These are phyloP conservation scores for Tupaia chinensis DNA, from an alignment of 2,113 vertebrate species.

Conservation along the genomic window DNA sequence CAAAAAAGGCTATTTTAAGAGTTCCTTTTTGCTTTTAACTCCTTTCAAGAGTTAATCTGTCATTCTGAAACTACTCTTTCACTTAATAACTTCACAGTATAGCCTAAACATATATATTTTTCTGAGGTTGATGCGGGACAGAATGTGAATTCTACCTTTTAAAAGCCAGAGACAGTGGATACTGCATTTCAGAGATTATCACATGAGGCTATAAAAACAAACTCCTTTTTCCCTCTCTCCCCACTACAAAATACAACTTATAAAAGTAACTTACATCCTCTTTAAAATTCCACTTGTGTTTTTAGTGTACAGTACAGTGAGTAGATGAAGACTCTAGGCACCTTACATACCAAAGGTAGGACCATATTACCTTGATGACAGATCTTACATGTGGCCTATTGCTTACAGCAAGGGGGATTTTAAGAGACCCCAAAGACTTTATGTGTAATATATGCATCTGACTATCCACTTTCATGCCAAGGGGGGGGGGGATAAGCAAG, in stretches of 20 bases:
- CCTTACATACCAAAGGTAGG: neutral
- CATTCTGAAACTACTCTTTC: neutral
- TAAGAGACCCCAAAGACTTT: slow-evolving; percentile 61
- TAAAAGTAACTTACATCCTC: slow-evolving; percentile 55
- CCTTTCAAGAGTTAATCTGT: neutral
- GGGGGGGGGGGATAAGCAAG: slow-evolving; percentile 74
- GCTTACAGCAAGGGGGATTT: slow-evolving; percentile 10
- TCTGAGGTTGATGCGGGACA: neutral
- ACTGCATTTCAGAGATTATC: neutral
- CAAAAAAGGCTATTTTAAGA: neutral
- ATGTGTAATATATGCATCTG: slow-evolving; percentile 68
- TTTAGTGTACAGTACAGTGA: neutral
- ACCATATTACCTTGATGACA: slow-evolving; percentile 63
- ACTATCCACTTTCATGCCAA: slow-evolving; percentile 76
- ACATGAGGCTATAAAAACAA: neutral
- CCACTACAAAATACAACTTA: slow-evolving; percentile 42
- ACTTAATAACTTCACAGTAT: slow-evolving; percentile 27
- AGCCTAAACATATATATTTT: slow-evolving; percentile 31
- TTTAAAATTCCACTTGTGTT: slow-evolving; percentile 65
- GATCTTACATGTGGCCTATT: slow-evolving; percentile 64
- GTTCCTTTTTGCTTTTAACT: neutral
- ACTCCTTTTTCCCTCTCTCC: neutral
- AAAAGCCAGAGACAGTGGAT: neutral
- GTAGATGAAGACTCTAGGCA: slow-evolving; percentile 13
- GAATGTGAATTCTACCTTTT: neutral